A percentile compares a stretch with the other conserved stretches of the same genome.
These are phyloP conservation scores for Datnioides undecimradiatus DNA, from an alignment of 2,113 vertebrate genomes.

Conservation along the genomic window DNA sequence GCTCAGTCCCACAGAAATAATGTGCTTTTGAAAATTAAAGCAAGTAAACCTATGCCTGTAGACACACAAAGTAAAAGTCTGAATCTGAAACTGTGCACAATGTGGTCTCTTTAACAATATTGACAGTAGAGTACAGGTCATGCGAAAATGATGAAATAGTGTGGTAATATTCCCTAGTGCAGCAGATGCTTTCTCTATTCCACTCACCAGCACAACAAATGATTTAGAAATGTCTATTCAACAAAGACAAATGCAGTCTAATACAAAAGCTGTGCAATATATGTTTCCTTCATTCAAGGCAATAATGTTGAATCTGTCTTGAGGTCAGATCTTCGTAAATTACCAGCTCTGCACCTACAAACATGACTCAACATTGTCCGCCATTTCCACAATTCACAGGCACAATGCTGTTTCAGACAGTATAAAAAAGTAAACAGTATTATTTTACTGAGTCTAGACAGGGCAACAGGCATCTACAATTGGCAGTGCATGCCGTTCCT, in stretches of 20 bases:
- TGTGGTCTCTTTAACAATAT: constrained; percentile 11
- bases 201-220: neutral
- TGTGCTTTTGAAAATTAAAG: too few species aligned
- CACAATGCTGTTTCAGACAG: neutral
- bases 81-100: too few species aligned
- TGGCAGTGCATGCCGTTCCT: constrained; percentile 34
- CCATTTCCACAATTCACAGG: neutral
- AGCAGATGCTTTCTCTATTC: constrained; percentile 13
- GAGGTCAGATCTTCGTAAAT: too few species aligned
- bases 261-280: constrained; percentile 17
- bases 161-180: constrained; percentile 7
- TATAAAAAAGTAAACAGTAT: constrained; percentile 33
- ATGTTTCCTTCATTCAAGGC: neutral
- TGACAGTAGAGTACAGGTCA: constrained; percentile 14
- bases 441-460: constrained; percentile 38
- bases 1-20: too few species aligned
- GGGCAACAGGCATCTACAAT: constrained; percentile 26
- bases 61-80: too few species aligned
- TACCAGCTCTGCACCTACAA: neutral
- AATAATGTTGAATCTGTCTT: neutral
- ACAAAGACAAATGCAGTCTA: neutral
- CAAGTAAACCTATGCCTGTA: too few species aligned
- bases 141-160: constrained; percentile 33
- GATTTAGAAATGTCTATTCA: neutral
- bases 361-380: neutral